A percentile compares a stretch with the other conserved stretches of the same genome.
phyloP scores from a whole-genome alignment of 2,888 invertebrate species.

The Patella pellucida region DNA sequence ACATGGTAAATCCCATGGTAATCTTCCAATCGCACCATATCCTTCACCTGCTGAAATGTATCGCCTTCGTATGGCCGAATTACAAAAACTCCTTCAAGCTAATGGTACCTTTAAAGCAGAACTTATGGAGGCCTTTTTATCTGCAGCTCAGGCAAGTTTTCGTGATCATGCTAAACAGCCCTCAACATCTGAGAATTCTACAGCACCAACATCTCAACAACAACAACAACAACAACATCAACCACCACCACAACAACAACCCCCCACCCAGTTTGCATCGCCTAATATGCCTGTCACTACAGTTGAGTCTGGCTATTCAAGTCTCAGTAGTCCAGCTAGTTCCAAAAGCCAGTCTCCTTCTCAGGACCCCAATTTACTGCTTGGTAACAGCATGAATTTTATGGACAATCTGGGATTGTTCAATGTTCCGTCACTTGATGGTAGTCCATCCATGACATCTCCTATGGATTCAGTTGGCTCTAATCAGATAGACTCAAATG shows the following conservation, averaged over 20 bases:
- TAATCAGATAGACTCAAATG: background rate
- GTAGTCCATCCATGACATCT: background rate
- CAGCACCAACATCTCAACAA: conserved; percentile 36
- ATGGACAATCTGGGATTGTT: conserved; percentile 11
- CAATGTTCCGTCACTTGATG: background rate
- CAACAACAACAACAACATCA: conserved; percentile 13
- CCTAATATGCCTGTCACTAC: conserved; percentile 11
- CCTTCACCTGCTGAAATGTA: conserved; percentile 62
- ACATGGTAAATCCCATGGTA: conserved; percentile 44
- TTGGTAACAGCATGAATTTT: conserved; percentile 39
- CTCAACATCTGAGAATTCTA: background rate
- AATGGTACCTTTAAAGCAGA: conserved; percentile 63
- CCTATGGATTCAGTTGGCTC: background rate
- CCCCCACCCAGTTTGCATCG: background rate
- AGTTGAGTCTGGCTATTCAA: conserved; percentile 53
- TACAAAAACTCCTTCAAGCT: conserved; percentile 64
- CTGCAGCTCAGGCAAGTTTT: conserved; percentile 61
- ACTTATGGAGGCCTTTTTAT: conserved; percentile 62
- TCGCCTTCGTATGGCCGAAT: conserved; percentile 65
- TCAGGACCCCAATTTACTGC: conserved; percentile 34
- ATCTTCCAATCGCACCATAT: conserved; percentile 66
- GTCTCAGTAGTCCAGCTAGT: conserved; percentile 51
- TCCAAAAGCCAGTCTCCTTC: conserved; percentile 53
- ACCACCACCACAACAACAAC: background rate
- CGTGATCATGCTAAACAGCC: conserved; percentile 49